These are phyloP conservation scores for Scomber scombrus DNA, from an alignment of 2,113 vertebrate species.

Conservation along the genomic window DNA sequence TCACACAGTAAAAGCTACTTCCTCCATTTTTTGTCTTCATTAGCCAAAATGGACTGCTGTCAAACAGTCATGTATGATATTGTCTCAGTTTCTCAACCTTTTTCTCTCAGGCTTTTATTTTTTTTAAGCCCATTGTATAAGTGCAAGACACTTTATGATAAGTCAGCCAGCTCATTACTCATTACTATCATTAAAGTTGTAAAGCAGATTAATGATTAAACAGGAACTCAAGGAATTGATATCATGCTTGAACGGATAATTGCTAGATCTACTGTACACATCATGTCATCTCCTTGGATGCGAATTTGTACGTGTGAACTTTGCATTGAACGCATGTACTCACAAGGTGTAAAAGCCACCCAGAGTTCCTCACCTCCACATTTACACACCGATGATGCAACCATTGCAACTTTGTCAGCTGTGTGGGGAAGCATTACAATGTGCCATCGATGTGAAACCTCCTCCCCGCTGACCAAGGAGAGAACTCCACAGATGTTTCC, in stretches of 20 bases:
- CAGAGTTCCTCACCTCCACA: constrained; percentile 21
- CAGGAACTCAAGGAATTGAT: background rate
- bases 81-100: background rate
- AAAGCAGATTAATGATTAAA: constrained; percentile 25
- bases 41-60: background rate
- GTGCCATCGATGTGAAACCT: constrained; percentile 22
- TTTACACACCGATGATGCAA: constrained; percentile 48
- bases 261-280: background rate
- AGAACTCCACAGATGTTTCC: constrained; percentile 36
- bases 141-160: background rate
- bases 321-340: constrained; percentile 12
- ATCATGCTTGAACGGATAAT: constrained; percentile 1
- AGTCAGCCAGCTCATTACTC: constrained; percentile 1
- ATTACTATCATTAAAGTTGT: constrained; percentile 16
- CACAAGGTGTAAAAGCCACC: constrained; percentile 33
- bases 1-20: background rate
- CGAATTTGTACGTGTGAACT: background rate
- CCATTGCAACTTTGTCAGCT: constrained; percentile 22
- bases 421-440: background rate
- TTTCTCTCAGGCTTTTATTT: background rate
- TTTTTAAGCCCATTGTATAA: background rate
- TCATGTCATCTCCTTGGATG: background rate
- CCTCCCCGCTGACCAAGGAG: constrained; percentile 54
- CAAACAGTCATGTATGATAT: background rate
- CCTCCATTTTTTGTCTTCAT: background rate